These are phyloP conservation scores for Nephrotoma flavescens DNA, from an alignment of 2,888 invertebrate species.

Conservation along the genomic window DNA sequence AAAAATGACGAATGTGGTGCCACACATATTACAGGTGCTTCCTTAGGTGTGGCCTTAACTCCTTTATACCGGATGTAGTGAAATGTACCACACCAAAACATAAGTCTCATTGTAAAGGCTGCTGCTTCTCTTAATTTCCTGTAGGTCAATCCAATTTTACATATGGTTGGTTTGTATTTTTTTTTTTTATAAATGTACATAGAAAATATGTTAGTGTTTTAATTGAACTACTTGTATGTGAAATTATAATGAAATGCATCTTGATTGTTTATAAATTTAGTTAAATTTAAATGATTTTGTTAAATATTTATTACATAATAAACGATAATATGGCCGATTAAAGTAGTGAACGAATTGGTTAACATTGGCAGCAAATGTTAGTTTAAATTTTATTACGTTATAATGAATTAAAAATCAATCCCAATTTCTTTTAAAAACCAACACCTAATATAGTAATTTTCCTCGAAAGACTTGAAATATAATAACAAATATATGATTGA, in stretches of 20 bases:
- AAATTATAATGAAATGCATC: background rate
- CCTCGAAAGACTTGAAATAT: too few relatives aligned
- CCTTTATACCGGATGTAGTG: conserved; percentile 66
- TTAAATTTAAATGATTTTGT: background rate
- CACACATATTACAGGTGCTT: conserved; percentile 71
- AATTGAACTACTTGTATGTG: background rate
- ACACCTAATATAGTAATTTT: too few relatives aligned
- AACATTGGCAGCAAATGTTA: too few relatives aligned
- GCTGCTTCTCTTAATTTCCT: conserved; percentile 50
- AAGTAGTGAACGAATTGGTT: too few relatives aligned
- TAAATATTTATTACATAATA: background rate
- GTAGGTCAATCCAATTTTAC: background rate
- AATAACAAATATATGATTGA: too few relatives aligned
- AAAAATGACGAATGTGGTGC: conserved; percentile 88
- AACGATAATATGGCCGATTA: background rate
- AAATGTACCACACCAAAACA: conserved; percentile 72
- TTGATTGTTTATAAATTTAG: background rate
- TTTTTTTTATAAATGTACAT: background rate
- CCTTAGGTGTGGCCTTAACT: conserved; percentile 40
- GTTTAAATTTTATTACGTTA: too few relatives aligned
- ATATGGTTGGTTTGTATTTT: background rate
- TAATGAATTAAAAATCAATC: too few relatives aligned
- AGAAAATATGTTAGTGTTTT: background rate
- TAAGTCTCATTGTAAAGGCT: conserved; percentile 52
- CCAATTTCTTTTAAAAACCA: too few relatives aligned